Evolutionary conservation across 1,140 invertebrate genomes (phyloP), one percentile per base, ranked within the genome.

Genomic region (Ceratosolen fusciceps): DNA sequence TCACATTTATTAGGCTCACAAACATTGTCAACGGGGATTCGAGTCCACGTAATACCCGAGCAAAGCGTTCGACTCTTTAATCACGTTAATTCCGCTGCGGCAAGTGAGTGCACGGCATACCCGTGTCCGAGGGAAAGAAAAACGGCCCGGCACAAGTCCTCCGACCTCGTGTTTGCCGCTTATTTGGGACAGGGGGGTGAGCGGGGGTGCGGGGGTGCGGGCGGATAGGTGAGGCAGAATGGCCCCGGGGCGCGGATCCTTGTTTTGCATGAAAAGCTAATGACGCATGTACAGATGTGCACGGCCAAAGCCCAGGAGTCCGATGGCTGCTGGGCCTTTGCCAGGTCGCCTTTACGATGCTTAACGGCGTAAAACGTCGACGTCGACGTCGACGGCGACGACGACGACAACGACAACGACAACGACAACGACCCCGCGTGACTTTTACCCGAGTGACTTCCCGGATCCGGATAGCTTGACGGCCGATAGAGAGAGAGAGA

Each of bases 181-280:
- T 14, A 52, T 14, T 21, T 19, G 49, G 49, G 49, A 21, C 49
- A 14, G 19, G 21, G 14, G 14, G 21, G 49, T 52, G 12, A 14
- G 49, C 19, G 19, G 14, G 49, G 21, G 10, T 3, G 49, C 0
- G 4, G 1, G 31, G 2, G 31, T n/a, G 24, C 7, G n/a, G n/a
- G 21, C n/a, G 37, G 12, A 26, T 7, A n/a, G 19, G 62, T 21
- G 62, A 67, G 21, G 19, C 10, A 49, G 19, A 19, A 21, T 0
- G 37, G 8, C 12, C 3, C 3, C 8, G 10, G 3, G 10, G 60
- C 14, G 34, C 14, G 16, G 31, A 21, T 14, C 49, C 49, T 52
- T 65, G 60, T 65, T 65, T 65, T 37, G 31, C 3, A 19, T 65
- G 19, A 37, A 65, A 65, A 65, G 31, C 16, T 37, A 65, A 65